Evolutionary conservation across 2,888 invertebrate species (phyloP).

Genomic region (Conistra vaccinii): DNA sequence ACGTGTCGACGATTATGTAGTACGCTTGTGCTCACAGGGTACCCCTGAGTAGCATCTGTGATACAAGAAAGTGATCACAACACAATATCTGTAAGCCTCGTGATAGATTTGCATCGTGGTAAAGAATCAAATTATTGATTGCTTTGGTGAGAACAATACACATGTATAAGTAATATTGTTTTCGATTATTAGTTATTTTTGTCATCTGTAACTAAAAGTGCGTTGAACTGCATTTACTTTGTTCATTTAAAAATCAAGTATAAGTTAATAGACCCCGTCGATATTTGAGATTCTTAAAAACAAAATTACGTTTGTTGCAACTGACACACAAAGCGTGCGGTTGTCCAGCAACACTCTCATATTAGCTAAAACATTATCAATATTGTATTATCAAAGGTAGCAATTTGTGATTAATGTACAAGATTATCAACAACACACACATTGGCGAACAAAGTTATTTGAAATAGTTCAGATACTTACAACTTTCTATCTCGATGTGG

Average conservation of each 20-base stretch:
- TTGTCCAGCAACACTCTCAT: conserved; percentile 65
- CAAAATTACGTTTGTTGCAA: conserved; percentile 58
- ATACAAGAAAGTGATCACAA: conserved; percentile 89
- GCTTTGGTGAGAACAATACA: conserved; percentile 81
- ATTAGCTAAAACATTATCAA: conserved; percentile 60
- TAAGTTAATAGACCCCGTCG: conserved; percentile 11
- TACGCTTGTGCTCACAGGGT: conserved; percentile 87
- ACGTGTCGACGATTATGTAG: conserved; percentile 86
- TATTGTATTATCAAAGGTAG: conserved; percentile 58
- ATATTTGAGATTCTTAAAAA: conserved; percentile 49
- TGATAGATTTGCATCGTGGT: conserved; percentile 86
- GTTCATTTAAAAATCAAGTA: conserved; percentile 21
- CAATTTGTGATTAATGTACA: conserved; percentile 61
- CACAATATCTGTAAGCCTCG: conserved; percentile 88
- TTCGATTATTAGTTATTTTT: conserved; percentile 78
- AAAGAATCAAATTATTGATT: conserved; percentile 80
- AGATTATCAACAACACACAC: conserved; percentile 57
- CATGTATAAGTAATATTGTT: conserved; percentile 66
- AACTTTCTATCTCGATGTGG: conserved; percentile 99
- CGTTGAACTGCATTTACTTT: conserved; percentile 39
- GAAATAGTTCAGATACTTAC: conserved; percentile 93
- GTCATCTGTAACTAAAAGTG: conserved; percentile 75
- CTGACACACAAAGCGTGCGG: conserved; percentile 70
- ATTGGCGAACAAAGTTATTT: conserved; percentile 42
- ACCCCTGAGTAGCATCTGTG: conserved; percentile 88